Percentiles rank a stretch among this genome's conserved stretches.
Evolutionary conservation across 1,140 invertebrate species (phyloP).

Genomic region (Diachasma alloeum): DNA sequence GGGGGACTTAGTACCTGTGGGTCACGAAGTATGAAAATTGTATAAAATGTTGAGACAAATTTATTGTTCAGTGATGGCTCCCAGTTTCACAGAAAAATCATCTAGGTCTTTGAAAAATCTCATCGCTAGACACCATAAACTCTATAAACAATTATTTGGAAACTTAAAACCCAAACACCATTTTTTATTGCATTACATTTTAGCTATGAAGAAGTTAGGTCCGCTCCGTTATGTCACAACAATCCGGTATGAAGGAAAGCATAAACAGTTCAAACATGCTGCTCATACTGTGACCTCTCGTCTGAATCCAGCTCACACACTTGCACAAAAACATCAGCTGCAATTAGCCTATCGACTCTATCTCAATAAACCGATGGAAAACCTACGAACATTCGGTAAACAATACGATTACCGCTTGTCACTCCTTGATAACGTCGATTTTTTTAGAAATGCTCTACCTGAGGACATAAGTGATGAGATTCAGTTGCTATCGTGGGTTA

Average conservation of each 20-base stretch:
- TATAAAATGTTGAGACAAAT: slow-evolving; percentile 35
- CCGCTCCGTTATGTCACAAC: slow-evolving; percentile 21
- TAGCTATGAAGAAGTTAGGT: slow-evolving; percentile 33
- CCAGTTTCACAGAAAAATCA: slow-evolving; percentile 12
- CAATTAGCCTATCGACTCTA: slow-evolving; percentile 33
- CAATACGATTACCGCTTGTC: neutral
- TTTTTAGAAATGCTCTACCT: neutral
- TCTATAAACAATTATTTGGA: slow-evolving; percentile 11
- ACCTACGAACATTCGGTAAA: neutral
- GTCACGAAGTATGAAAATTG: slow-evolving; percentile 31
- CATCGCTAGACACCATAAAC: slow-evolving; percentile 6
- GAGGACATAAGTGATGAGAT: neutral
- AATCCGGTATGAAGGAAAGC: slow-evolving; percentile 37
- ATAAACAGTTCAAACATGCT: slow-evolving; percentile 32
- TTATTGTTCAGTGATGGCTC: slow-evolving; percentile 30
- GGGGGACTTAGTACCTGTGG: slow-evolving; percentile 34
- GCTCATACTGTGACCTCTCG: slow-evolving; percentile 31
- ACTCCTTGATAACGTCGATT: neutral
- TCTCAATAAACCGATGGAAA: neutral
- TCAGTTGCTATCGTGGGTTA: neutral
- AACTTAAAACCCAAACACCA: slow-evolving; percentile 35
- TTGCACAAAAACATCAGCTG: slow-evolving; percentile 39
- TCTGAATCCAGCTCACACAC: slow-evolving; percentile 27
- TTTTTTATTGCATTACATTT: slow-evolving; percentile 28
- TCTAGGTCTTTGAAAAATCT: slow-evolving; percentile 3